A percentile compares a stretch with the other conserved stretches of the same genome.
These are phyloP conservation scores for Myotis planiceps DNA, from an alignment of 2,797 vertebrate species.

Conservation along the genomic window DNA sequence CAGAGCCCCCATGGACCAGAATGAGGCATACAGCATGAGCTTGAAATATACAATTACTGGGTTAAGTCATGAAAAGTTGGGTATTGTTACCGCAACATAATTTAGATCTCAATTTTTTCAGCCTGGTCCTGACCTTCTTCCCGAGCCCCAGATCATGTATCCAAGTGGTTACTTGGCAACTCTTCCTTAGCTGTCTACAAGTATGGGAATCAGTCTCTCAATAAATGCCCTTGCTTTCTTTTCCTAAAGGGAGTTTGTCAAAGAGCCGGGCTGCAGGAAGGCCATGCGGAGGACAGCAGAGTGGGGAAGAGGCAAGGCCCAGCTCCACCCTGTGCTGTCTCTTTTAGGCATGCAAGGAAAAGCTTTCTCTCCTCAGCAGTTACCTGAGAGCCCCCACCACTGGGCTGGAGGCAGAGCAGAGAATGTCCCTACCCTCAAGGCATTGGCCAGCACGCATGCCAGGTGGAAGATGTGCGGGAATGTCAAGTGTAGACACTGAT, in stretches of 20 bases:
- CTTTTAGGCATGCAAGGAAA: rapidly evolving
- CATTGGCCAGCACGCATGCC: not conserved
- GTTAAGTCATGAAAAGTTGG: not conserved
- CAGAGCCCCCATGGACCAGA: not conserved
- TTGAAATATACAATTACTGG: not conserved
- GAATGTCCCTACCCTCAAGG: not conserved
- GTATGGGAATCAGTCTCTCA: constrained; percentile 83
- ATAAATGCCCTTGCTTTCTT: constrained; percentile 82
- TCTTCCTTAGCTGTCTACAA: not conserved
- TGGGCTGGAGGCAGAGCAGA: not conserved
- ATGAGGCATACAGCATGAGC: not conserved
- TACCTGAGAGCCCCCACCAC: rapidly evolving
- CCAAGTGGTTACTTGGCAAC: not conserved
- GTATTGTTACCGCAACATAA: not conserved
- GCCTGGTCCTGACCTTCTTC: not conserved
- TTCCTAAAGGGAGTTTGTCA: constrained; percentile 68
- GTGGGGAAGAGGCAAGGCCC: too few species aligned
- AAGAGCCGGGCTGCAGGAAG: constrained; percentile 60
- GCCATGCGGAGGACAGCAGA: rapidly evolving
- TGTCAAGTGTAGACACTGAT: too few species aligned
- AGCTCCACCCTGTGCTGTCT: not conserved
- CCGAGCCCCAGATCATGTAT: not conserved
- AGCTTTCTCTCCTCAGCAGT: not conserved
- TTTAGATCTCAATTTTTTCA: not conserved
- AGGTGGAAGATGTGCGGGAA: too few species aligned